Percentiles rank a stretch among this genome's conserved stretches.
Conservation (phyloP, 2,797 vertebrate species). For the Discoglossus pictus region DNA sequence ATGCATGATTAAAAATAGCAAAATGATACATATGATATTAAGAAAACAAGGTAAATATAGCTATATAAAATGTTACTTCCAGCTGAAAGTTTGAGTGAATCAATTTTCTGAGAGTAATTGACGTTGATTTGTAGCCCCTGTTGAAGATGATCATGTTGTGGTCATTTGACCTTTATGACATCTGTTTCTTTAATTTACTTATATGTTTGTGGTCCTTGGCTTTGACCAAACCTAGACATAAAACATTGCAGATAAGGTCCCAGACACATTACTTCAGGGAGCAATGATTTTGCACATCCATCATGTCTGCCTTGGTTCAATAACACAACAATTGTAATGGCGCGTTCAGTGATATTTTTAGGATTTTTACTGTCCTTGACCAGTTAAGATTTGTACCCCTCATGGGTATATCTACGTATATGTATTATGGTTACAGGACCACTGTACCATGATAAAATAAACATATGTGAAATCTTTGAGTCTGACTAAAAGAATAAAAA, state of each 20-base stretch:
- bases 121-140: conserved; percentile 34
- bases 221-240: conserved; percentile 43
- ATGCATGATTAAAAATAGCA: too few relatives aligned
- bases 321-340: conserved; percentile 1
- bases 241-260: conserved; percentile 41
- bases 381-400: too few relatives aligned
- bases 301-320: conserved; percentile 25
- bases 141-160: conserved; percentile 31
- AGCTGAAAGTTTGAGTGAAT: conserved; percentile 41
- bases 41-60: too few relatives aligned
- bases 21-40: too few relatives aligned
- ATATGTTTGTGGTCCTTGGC: conserved; percentile 35
- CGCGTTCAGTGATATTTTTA: conserved; percentile 39
- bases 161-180: conserved; percentile 44
- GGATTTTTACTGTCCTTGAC: too few relatives aligned
- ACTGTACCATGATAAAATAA: too few relatives aligned
- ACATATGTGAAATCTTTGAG: too few relatives aligned
- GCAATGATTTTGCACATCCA: conserved; percentile 27
- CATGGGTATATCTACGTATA: too few relatives aligned
- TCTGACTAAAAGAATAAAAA: too few relatives aligned
- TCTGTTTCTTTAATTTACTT: conserved; percentile 42
- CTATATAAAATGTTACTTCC: too few relatives aligned
- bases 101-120: conserved; percentile 27
- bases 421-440: too few relatives aligned
- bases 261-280: conserved; percentile 45